These are phyloP conservation scores for Pristiophorus japonicus DNA, from an alignment of 2,113 vertebrate species.

Conservation along the genomic window DNA sequence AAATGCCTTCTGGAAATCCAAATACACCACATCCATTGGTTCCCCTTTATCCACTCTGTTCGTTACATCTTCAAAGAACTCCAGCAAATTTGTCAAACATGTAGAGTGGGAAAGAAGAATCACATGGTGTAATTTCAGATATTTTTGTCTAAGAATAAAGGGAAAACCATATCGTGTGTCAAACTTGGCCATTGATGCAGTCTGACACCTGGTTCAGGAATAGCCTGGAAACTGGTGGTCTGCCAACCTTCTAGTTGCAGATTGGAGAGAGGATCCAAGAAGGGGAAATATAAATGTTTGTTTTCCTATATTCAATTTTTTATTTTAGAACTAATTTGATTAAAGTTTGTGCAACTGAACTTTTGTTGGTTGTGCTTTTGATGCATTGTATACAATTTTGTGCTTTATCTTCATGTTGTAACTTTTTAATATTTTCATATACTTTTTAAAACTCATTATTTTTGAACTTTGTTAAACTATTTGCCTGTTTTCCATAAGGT, in stretches of 20 bases:
- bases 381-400: not conserved
- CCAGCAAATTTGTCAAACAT: no score
- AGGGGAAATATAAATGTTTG: not conserved
- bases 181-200: not conserved
- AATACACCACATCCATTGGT: no score
- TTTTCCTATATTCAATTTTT: not conserved
- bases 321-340: not conserved
- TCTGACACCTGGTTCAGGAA: not conserved
- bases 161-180: not conserved
- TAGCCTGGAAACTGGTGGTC: not conserved
- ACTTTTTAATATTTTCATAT: not conserved
- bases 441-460: not conserved
- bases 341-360: not conserved
- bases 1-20: no score
- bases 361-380: not conserved
- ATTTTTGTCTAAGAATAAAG: not conserved
- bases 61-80: no score
- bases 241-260: not conserved
- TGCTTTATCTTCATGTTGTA: not conserved
- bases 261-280: not conserved
- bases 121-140: not conserved
- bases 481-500: constrained; percentile 54
- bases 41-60: no score
- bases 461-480: not conserved
- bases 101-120: not conserved